These are phyloP conservation scores for Fragum fragum DNA, from an alignment of 2,888 invertebrate species.

Conservation along the genomic window DNA sequence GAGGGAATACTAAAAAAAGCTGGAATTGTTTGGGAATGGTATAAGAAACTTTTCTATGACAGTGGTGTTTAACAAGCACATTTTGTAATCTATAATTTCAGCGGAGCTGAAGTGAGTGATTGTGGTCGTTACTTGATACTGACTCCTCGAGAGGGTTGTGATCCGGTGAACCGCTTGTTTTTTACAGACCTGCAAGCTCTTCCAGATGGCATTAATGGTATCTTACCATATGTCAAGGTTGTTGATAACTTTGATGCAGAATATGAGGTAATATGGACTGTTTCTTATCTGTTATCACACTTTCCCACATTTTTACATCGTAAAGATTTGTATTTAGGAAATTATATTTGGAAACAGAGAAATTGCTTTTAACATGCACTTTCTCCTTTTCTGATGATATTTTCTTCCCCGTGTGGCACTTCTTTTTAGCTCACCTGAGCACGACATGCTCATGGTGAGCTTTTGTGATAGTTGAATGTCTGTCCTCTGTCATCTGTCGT, in stretches of 20 bases:
- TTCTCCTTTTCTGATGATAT: conserved; percentile 5
- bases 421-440: no score
- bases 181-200: conserved; percentile 91
- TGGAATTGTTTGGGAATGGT: no score
- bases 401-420: no score
- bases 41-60: no score
- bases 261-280: conserved; percentile 94
- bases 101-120: conserved; percentile 94
- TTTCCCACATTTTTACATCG: neutral
- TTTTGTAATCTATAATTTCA: no score
- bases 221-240: conserved; percentile 92
- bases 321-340: no score
- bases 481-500: no score
- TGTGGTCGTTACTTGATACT: conserved; percentile 96
- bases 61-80: no score
- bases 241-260: conserved; percentile 97
- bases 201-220: conserved; percentile 84
- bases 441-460: no score
- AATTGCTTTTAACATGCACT: neutral
- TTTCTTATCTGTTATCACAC: no score
- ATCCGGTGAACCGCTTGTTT: conserved; percentile 91
- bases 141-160: conserved; percentile 94
- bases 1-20: no score
- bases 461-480: no score
- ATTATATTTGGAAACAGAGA: neutral